Conservation (phyloP, 2,797 vertebrate genomes). For the Crax fasciolata region DNA sequence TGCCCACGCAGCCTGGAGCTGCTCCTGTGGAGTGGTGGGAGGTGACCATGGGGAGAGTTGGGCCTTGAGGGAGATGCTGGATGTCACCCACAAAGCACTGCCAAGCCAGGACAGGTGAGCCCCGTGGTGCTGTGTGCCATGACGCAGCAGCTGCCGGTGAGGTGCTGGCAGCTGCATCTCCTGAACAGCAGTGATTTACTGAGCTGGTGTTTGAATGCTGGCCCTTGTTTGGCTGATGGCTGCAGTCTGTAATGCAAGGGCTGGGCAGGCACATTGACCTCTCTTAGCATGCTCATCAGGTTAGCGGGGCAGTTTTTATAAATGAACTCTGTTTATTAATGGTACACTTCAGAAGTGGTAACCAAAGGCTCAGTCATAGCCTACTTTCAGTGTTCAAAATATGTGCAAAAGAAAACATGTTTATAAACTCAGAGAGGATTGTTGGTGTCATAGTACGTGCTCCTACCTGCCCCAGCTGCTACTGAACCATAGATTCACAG, state of each 20-base stretch:
- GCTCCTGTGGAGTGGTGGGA: accelerated
- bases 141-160: neutral
- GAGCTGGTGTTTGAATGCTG: neutral
- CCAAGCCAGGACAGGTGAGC: neutral
- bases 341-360: neutral
- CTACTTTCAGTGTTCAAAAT: neutral
- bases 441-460: neutral
- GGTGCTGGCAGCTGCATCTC: neutral
- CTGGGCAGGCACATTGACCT: neutral
- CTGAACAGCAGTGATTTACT: neutral
- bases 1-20: neutral
- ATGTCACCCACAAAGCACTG: accelerated
- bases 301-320: neutral
- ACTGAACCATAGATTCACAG: neutral
- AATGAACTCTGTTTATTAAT: neutral
- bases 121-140: accelerated
- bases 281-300: neutral
- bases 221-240: neutral
- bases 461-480: neutral
- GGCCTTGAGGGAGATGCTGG: neutral
- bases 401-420: neutral
- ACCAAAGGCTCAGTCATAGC: neutral
- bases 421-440: neutral
- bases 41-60: neutral
- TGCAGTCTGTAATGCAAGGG: neutral